phyloP scores from a whole-genome alignment of 2,797 vertebrate species.

The Serranus cabrilla region DNA sequence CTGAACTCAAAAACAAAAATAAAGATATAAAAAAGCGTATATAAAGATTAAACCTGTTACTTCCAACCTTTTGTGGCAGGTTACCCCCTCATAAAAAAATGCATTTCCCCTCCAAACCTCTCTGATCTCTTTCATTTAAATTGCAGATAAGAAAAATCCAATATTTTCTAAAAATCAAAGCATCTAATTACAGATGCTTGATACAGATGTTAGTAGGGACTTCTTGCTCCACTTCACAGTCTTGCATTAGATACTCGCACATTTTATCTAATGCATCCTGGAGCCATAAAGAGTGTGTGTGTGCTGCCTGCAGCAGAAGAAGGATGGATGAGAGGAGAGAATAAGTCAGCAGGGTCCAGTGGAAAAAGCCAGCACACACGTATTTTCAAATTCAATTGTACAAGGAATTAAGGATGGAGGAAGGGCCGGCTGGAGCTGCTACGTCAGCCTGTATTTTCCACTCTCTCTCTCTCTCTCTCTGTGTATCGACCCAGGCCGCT shows the following conservation, averaged over 20 bases:
- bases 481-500: slow-evolving; percentile 54
- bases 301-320: neutral
- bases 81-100: neutral
- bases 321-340: slow-evolving; percentile 1
- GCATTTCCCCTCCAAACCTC: neutral
- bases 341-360: slow-evolving; percentile 49
- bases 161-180: neutral
- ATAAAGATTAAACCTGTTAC: neutral
- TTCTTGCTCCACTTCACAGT: neutral
- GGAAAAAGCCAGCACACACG: slow-evolving; percentile 38
- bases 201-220: neutral
- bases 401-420: neutral
- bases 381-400: slow-evolving; percentile 51
- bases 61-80: neutral
- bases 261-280: slow-evolving; percentile 44
- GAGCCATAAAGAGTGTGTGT: slow-evolving; percentile 12
- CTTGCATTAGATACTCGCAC: neutral
- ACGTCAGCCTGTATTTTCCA: slow-evolving; percentile 30
- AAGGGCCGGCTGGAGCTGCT: slow-evolving; percentile 14
- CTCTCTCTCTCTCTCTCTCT: slow-evolving; percentile 26
- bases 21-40: too few species aligned
- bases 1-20: too few species aligned
- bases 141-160: neutral
- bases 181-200: neutral
- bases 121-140: neutral